Base-by-base conservation (phyloP, 2,113 vertebrate species). In the Dicerorhinus sumatrensis region DNA sequence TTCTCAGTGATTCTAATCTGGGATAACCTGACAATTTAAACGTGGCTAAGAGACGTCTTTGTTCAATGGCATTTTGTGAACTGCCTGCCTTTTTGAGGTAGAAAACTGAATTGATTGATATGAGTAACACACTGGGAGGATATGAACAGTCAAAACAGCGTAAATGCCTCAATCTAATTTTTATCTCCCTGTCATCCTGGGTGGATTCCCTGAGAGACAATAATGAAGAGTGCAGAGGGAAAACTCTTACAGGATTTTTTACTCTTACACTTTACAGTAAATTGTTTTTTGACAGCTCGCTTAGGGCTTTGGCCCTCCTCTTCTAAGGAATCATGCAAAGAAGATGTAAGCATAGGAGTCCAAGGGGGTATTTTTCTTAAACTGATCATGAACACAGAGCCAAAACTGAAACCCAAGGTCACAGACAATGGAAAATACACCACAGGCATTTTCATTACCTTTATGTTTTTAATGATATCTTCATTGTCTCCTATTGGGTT, bases 241-340 rank as follows among this genome's bases (percentile, higher is more conserved):
- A 97, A 94, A 81, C 46, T 96, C 96, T 94, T 79, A 92, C 54
- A 96, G 94, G 94, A 97, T 89, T 20, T 70, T 84, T 89, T 42
- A 67, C 76, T 89, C 60, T 89, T 75, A 62, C 4, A 69, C 70
- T 93, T 82, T 79, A 97, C 76, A 94, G 72, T 96, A 96, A 97
- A 97, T 91, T 98, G 85, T 20, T 97, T 98, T 98, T 90, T 96
- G 97, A 96, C 95, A 98, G 89, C 70, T 97, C 56, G 36, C 31
- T 97, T 97, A 91, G 90, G 94, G 91, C 86, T 97, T 94, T 7
- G 29, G 51, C 75, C 72, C 93, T 95, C 69, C 72, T 89, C 46
- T 92, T 93, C 25, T 67, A 69, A 60, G n/a, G 0, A 0, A 85
- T 97, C 81, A 23, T 31, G 51, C 58, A 39, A 65, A 96, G 94